Base-by-base conservation (phyloP, 2,113 vertebrate genomes). In the Xiphorhynchus elegans region DNA sequence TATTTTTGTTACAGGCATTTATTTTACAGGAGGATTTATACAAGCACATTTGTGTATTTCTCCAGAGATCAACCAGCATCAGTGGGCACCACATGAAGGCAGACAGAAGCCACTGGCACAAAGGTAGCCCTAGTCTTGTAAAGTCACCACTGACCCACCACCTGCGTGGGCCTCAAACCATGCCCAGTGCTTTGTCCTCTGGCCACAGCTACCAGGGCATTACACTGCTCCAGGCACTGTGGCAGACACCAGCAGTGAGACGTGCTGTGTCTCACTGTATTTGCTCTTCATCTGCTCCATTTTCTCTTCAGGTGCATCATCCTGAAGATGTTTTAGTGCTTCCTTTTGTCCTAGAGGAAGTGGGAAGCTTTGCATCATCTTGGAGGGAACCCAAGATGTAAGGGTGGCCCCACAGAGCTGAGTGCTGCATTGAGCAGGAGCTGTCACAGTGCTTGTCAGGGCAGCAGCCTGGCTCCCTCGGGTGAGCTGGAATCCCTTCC, bases 381-480 rank as follows among this genome's bases (percentile, higher is more conserved):
- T 19, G 28, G 52, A 75, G 52, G 46, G 1, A 20, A 21, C 26
- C 58, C 53, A 31, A 39, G 64, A 44, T 0, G 1, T 2, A 59
- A 62, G 26, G 11, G 3, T 87, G 46, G 70, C 70, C 9, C 25
- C 67, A 42, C 49, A 6, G 17, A 53, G 74, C 81, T 9, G 33
- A 78, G 72, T 0, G 5, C 77, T 44, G 19, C 8, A 46, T 35
- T 0, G 0, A 91, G 59, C 9, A 2, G 5, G 33, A 49, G 66
- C 62, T 91, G 77, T 50, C 77, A 58, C 35, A 75, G 31, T 1
- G 3, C 70, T 78, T 37, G 17, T 17, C 14, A 40, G 47, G 47
- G 52, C 66, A 87, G 70, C 47, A 73, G 67, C 55, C 62, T 16
- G 23, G 13, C 63, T 76, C 42, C 55, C 55, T 70, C 73, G 13